Evolutionary conservation across 2,797 vertebrate genomes (phyloP).

Genomic region (Chaetodon trifasciatus): DNA sequence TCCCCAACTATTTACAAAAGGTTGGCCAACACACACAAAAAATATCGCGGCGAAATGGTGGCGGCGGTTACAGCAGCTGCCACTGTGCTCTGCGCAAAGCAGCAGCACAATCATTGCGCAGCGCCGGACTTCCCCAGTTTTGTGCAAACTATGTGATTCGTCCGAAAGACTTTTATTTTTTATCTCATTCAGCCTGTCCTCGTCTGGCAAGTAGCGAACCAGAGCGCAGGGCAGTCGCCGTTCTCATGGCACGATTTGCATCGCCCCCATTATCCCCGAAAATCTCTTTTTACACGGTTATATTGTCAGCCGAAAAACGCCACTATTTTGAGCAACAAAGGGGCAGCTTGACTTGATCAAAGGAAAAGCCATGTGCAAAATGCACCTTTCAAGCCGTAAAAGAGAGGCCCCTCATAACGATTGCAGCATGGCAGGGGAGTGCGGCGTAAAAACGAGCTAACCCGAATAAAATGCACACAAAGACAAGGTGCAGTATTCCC

Average conservation of each 20-base stretch:
- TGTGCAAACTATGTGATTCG: conserved; percentile 77
- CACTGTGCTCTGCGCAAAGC: conserved; percentile 83
- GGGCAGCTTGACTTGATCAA: conserved; percentile 95
- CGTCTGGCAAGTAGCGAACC: conserved; percentile 86
- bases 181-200: conserved; percentile 89
- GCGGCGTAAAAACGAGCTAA: conserved; percentile 88
- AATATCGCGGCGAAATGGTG: conserved; percentile 78
- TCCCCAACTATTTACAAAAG: conserved; percentile 85
- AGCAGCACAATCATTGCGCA: conserved; percentile 82
- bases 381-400: conserved; percentile 92
- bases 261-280: conserved; percentile 92
- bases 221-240: conserved; percentile 90
- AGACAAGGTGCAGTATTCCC: conserved; percentile 68
- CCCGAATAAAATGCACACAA: conserved; percentile 82
- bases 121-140: conserved; percentile 81
- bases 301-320: conserved; percentile 90
- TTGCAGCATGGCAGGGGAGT: conserved; percentile 88
- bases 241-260: conserved; percentile 97
- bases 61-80: conserved; percentile 84
- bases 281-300: conserved; percentile 95
- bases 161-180: conserved; percentile 67
- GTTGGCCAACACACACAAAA: conserved; percentile 77
- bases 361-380: conserved; percentile 92
- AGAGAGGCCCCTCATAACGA: conserved; percentile 91
- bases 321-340: conserved; percentile 91